phyloP scores from a whole-genome alignment of 2,888 invertebrate genomes.

The Drosophila niveifrons region DNA sequence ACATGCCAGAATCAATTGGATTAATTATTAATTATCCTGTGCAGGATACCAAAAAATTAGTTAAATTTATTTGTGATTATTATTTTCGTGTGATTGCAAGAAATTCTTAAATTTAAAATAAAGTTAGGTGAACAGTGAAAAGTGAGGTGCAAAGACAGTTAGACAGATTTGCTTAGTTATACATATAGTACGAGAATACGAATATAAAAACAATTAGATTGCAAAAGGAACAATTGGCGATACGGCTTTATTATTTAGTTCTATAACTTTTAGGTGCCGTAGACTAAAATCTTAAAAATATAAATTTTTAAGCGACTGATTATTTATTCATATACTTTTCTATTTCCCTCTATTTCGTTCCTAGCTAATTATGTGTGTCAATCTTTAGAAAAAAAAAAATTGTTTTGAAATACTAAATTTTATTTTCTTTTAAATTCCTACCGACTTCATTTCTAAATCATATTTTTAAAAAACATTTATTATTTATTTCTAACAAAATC shows the following conservation, averaged over 20 bases:
- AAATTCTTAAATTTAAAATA: background rate
- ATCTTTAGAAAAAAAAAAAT: too few relatives aligned
- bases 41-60: conserved; percentile 3
- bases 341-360: too few relatives aligned
- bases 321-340: too few relatives aligned
- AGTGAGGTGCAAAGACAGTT: conserved; percentile 18
- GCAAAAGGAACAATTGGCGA: background rate
- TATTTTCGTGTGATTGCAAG: background rate
- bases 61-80: conserved; percentile 6
- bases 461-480: too few relatives aligned
- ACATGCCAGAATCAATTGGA: conserved; percentile 15
- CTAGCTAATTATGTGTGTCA: too few relatives aligned
- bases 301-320: background rate
- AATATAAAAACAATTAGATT: conserved; percentile 13
- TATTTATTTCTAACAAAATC: too few relatives aligned
- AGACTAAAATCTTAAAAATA: background rate
- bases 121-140: conserved; percentile 7
- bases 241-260: background rate
- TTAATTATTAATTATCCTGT: conserved; percentile 7
- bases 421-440: too few relatives aligned
- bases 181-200: background rate
- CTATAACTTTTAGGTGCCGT: background rate
- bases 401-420: too few relatives aligned
- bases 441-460: too few relatives aligned
- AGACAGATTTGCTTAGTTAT: conserved; percentile 10